A percentile compares a stretch with the other conserved stretches of the same genome.
Evolutionary conservation across 2,113 vertebrate genomes (phyloP).

Genomic region (Okapia johnstoni): DNA sequence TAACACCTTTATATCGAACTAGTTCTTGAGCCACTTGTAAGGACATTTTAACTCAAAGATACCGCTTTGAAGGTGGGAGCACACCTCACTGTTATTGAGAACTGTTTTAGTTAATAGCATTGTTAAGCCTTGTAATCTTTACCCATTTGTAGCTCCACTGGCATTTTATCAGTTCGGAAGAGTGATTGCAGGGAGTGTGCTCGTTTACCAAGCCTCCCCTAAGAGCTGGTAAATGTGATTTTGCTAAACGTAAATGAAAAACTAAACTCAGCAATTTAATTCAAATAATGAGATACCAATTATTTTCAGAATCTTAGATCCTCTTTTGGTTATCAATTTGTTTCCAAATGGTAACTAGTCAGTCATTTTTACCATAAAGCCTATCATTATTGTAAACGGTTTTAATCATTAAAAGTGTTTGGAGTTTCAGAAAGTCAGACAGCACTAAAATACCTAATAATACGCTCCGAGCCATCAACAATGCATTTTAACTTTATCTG

Average conservation of each 20-base stretch:
- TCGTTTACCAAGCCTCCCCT: not conserved
- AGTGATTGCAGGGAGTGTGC: not conserved
- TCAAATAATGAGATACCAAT: conserved; percentile 63
- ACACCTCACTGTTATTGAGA: not conserved
- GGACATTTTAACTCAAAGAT: not conserved
- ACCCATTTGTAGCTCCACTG: not conserved
- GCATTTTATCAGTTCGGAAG: conserved; percentile 8
- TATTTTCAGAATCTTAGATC: conserved; percentile 55
- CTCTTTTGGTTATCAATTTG: conserved; percentile 62
- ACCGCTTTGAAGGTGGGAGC: not conserved
- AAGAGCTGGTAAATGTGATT: conserved; percentile 37
- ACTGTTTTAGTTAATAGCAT: not conserved
- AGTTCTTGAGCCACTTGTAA: not conserved
- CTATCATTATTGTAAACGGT: conserved; percentile 68
- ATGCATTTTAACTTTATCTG: conserved; percentile 29
- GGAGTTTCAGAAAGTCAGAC: conserved; percentile 48
- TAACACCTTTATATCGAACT: not conserved
- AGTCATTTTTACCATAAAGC: conserved; percentile 59
- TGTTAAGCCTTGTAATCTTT: not conserved
- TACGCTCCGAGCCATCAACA: not conserved
- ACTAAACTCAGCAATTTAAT: conserved; percentile 63
- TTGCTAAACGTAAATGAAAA: conserved; percentile 60
- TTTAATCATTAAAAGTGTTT: conserved; percentile 61
- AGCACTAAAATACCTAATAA: conserved; percentile 39
- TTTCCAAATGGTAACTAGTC: conserved; percentile 52